Base-by-base conservation (phyloP, 2,797 vertebrate genomes). In the Rhynchotus rufescens region DNA sequence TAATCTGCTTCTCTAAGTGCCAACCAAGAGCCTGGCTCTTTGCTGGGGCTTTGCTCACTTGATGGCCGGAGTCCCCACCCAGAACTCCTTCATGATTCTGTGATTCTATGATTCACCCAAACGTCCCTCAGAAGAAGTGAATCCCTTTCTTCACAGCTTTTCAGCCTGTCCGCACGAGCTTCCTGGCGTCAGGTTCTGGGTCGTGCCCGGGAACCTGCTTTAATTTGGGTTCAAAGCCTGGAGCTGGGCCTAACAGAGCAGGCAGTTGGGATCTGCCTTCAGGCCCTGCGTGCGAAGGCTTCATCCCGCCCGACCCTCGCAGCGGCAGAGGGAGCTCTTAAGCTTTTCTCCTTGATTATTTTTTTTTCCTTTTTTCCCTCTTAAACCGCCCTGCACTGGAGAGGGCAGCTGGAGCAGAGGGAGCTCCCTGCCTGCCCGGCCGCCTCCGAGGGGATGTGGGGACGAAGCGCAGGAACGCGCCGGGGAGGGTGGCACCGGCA, bases 271-370 rank as follows among this genome's bases (percentile, higher is more conserved):
- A 10, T 21, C 38, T 21, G 71, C 51, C 1, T 1, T 10, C 0
- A 2, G 15, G 2, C n/a, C 2, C 34, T 1, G 10, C 2, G 0
- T 0, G 5, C 0, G 0, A 36, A 9, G 22, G 0, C 22, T 23
- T 25, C 8, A 15, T 12, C 17, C n/a, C 0, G 8, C 20, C 10
- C 1, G 38, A 3, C 12, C 38, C 23, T 1, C 6, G 0, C 0
- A 28, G 76, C 94, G 2, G 79, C 89, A 96, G 96, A 95, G 95
- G 96, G 95, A 94, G 89, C 89, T 67, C 84, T 67, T 13, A 9
- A 0, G 45, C 86, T 36, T 49, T 30, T 22, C 28, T 54, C 22
- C 26, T 52, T 15, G 47, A 4, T 23, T 23, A 52, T 22, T 51
- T 4, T 25, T 14, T 69, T 9, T 6, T 25, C 8, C 17, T 6